Conservation (phyloP, 2,797 vertebrate genomes). For the Calcarius lapponicus region DNA sequence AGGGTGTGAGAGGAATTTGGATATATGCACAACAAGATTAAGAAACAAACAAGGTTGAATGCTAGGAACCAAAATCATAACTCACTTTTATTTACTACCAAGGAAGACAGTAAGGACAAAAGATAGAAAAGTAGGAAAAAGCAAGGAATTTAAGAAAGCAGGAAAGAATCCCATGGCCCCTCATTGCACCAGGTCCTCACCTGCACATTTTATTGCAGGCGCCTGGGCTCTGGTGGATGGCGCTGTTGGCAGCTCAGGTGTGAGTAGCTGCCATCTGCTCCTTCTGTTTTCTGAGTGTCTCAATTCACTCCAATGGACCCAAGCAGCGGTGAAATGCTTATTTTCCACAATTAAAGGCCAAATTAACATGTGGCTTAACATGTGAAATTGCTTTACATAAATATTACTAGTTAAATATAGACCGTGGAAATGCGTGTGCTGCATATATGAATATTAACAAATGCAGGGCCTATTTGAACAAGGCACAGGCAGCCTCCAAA, state of each 20-base stretch:
- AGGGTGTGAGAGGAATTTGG: background rate
- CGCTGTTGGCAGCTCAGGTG: accelerated
- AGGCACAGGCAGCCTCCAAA: background rate
- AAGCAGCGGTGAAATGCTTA: accelerated
- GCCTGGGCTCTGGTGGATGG: accelerated
- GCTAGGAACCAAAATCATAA: background rate
- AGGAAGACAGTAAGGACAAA: background rate
- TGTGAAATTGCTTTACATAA: background rate
- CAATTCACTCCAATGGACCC: accelerated
- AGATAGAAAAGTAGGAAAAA: background rate
- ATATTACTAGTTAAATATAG: background rate
- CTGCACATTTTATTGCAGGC: too few species aligned
- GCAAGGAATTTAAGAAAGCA: background rate
- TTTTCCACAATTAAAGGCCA: background rate
- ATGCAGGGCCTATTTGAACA: background rate
- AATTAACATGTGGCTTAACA: background rate
- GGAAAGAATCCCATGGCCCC: background rate
- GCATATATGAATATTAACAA: background rate
- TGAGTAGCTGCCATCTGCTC: background rate
- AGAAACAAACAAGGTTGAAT: accelerated
- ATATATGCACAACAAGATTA: background rate
- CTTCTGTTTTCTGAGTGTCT: background rate
- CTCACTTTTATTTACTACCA: background rate
- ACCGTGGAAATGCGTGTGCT: background rate
- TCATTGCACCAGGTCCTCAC: accelerated